These are phyloP conservation scores for Anas bernieri DNA, from an alignment of 2,797 vertebrate species.

Conservation along the genomic window DNA sequence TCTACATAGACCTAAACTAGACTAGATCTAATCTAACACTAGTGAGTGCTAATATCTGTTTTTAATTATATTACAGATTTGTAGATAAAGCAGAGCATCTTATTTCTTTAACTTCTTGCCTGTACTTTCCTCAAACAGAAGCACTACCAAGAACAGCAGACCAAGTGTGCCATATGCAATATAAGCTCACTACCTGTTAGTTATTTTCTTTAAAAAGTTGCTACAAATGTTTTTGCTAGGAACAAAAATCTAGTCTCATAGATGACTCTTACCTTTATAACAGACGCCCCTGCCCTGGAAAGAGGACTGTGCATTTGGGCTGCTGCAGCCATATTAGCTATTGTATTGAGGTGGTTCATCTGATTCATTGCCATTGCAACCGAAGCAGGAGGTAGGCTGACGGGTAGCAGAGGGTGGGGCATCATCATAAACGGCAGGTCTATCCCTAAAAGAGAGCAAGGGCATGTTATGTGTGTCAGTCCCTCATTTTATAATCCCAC, in stretches of 20 bases:
- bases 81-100: neutral
- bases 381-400: conserved; percentile 90
- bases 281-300: conserved; percentile 87
- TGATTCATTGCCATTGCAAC: conserved; percentile 95
- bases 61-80: neutral
- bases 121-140: neutral
- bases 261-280: conserved; percentile 88
- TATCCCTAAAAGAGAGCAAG: conserved; percentile 79
- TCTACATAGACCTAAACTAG: neutral
- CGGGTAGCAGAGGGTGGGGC: conserved; percentile 91
- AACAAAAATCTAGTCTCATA: neutral
- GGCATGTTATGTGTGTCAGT: neutral
- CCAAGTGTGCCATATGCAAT: neutral
- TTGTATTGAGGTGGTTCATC: conserved; percentile 93
- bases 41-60: neutral
- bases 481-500: neutral
- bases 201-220: neutral
- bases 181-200: neutral
- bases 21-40: neutral
- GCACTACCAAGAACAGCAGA: neutral
- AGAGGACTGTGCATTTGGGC: conserved; percentile 91
- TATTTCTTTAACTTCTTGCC: neutral
- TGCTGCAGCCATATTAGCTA: conserved; percentile 89
- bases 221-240: neutral
- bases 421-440: conserved; percentile 95